A percentile compares a stretch with the other conserved stretches of the same genome.
phyloP scores from a whole-genome alignment of 2,888 invertebrate species.

The Folsomia candida region DNA sequence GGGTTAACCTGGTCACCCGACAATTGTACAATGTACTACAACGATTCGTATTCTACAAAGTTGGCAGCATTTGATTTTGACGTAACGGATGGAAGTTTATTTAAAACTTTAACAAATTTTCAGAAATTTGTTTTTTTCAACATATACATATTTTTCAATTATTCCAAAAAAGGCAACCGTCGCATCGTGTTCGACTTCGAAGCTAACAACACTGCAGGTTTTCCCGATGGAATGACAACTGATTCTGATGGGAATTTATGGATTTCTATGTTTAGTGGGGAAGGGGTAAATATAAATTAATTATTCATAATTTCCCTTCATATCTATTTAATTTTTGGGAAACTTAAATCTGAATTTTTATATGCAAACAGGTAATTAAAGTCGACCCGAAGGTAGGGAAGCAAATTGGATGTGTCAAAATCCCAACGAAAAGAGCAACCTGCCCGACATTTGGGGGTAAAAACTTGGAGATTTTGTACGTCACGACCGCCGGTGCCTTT shows the following conservation, averaged over 20 bases:
- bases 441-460: slow-evolving; percentile 69
- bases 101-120: too few relatives aligned
- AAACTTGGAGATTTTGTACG: slow-evolving; percentile 64
- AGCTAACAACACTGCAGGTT: too few relatives aligned
- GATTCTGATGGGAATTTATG: slow-evolving; percentile 56
- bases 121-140: background rate
- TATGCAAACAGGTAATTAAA: slow-evolving; percentile 61
- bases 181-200: slow-evolving; percentile 51
- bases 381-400: slow-evolving; percentile 61
- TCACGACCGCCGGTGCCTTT: slow-evolving; percentile 59
- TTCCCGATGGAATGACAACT: slow-evolving; percentile 58
- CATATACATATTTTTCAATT: too few relatives aligned
- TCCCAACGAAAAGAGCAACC: slow-evolving; percentile 64
- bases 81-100: slow-evolving; percentile 59
- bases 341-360: too few relatives aligned
- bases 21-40: slow-evolving; percentile 71
- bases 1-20: slow-evolving; percentile 74
- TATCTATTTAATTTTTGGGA: too few relatives aligned
- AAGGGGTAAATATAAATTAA: too few relatives aligned
- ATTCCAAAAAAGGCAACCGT: slow-evolving; percentile 52
- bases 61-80: slow-evolving; percentile 71
- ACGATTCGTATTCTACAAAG: slow-evolving; percentile 67
- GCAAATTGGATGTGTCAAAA: slow-evolving; percentile 59
- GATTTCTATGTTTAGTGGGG: too few relatives aligned
- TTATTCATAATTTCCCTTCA: too few relatives aligned